These are phyloP conservation scores for Melospiza georgiana DNA, from an alignment of 2,113 vertebrate genomes.

Conservation along the genomic window DNA sequence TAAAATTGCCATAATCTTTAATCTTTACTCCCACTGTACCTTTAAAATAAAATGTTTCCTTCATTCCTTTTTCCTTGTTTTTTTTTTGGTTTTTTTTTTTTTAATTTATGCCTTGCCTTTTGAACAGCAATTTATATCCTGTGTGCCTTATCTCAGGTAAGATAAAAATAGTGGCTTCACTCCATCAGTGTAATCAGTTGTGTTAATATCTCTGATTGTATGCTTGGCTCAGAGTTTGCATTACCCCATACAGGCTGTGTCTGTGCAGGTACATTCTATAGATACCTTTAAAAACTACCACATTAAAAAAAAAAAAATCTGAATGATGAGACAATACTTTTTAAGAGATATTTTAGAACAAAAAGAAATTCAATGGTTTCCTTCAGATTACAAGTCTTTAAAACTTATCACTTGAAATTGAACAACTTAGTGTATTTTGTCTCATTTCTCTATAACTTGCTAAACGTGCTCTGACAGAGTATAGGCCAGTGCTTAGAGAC, in stretches of 20 bases:
- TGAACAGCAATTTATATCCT: background rate
- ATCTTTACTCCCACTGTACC: background rate
- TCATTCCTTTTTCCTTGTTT: background rate
- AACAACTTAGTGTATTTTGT: background rate
- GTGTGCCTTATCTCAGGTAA: constrained; percentile 25
- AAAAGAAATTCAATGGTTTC: background rate
- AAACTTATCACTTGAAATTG: background rate
- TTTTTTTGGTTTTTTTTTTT: background rate
- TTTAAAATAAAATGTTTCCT: background rate
- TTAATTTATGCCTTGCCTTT: background rate
- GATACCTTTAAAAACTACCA: background rate
- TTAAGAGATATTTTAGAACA: background rate
- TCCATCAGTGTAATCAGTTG: constrained; percentile 24
- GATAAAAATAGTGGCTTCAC: constrained; percentile 51
- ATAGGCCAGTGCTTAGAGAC: background rate
- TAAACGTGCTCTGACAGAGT: background rate
- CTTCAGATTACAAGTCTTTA: background rate
- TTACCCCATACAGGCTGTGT: constrained; percentile 17
- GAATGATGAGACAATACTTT: background rate
- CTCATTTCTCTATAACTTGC: background rate
- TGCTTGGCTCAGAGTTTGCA: constrained; percentile 27
- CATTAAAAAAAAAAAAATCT: background rate
- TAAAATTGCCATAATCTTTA: background rate
- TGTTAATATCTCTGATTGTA: constrained; percentile 40
- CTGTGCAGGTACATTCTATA: constrained; percentile 19